phyloP scores from a whole-genome alignment of 2,888 invertebrate species.

The Lordiphosa andalusiaca region DNA sequence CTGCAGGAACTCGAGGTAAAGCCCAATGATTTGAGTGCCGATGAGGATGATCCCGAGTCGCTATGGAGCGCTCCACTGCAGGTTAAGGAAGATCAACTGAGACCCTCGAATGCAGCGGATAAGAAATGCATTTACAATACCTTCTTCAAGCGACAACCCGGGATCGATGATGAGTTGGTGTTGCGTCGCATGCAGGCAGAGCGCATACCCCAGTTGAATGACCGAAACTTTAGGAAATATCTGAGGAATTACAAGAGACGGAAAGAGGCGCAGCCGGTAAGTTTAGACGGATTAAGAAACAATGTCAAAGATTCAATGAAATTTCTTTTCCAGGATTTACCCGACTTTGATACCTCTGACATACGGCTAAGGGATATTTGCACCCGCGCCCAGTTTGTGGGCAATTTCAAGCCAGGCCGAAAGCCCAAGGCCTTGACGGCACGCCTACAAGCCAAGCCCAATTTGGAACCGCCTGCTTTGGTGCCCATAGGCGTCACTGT shows the following conservation, averaged over 20 bases:
- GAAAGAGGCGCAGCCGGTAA: slow-evolving; percentile 86
- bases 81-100: slow-evolving; percentile 15
- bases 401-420: slow-evolving; percentile 76
- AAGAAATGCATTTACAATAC: slow-evolving; percentile 77
- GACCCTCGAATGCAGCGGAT: slow-evolving; percentile 58
- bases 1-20: slow-evolving; percentile 86
- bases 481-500: slow-evolving; percentile 57
- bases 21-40: slow-evolving; percentile 83
- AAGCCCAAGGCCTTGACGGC: slow-evolving; percentile 70
- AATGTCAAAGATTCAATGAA: too few species aligned
- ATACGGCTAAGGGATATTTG: slow-evolving; percentile 86
- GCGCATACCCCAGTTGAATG: slow-evolving; percentile 58
- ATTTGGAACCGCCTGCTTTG: slow-evolving; percentile 62
- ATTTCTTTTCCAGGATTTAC: slow-evolving; percentile 82
- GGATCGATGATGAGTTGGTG: slow-evolving; percentile 66
- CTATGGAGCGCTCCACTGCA: slow-evolving; percentile 17
- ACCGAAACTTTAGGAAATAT: slow-evolving; percentile 82
- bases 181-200: slow-evolving; percentile 58
- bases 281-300: slow-evolving; percentile 34
- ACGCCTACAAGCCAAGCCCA: slow-evolving; percentile 47
- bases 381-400: slow-evolving; percentile 78
- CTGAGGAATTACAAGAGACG: slow-evolving; percentile 86
- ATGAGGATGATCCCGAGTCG: slow-evolving; percentile 77
- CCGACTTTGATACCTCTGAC: slow-evolving; percentile 88
- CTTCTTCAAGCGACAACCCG: slow-evolving; percentile 63